Percentiles rank a stretch among this genome's conserved stretches.
These are phyloP conservation scores for Sinocyclocheilus anshuiensis DNA, from an alignment of 2,113 vertebrate species.

Conservation along the genomic window DNA sequence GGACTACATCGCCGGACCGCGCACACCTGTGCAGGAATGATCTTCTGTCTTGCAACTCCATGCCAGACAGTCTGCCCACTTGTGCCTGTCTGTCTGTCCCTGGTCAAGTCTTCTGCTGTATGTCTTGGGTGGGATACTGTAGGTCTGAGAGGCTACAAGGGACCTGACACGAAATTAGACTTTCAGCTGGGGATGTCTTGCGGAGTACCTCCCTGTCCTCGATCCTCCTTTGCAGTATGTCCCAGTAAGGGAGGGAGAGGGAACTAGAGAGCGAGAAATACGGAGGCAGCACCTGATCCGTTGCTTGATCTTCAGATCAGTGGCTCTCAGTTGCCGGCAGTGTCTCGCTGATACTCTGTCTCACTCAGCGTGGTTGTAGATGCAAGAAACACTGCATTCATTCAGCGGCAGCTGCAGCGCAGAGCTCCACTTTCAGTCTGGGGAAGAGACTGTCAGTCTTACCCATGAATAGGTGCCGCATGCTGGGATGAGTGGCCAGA, in stretches of 20 bases:
- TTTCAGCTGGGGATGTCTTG: constrained; percentile 50
- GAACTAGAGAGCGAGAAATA: neutral
- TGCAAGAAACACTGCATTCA: too few relatives aligned
- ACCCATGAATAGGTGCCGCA: constrained; percentile 13
- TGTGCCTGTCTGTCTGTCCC: constrained; percentile 18
- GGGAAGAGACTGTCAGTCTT: neutral
- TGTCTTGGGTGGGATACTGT: constrained; percentile 30
- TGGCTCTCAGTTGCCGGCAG: constrained; percentile 32
- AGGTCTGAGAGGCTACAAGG: neutral
- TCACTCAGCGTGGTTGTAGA: too few relatives aligned
- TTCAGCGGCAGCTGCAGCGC: too few relatives aligned
- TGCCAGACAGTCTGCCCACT: constrained; percentile 19
- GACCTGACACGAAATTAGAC: constrained; percentile 29
- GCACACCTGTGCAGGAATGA: constrained; percentile 48
- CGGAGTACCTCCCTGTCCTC: constrained; percentile 35
- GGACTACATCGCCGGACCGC: constrained; percentile 37
- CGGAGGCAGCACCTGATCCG: neutral
- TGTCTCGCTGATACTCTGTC: too few relatives aligned
- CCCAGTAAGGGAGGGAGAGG: constrained; percentile 25
- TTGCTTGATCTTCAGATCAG: constrained; percentile 10
- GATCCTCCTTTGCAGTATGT: constrained; percentile 41
- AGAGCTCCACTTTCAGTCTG: too few relatives aligned
- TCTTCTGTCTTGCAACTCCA: constrained; percentile 36
- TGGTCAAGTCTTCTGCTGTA: neutral
- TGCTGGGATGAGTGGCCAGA: constrained; percentile 36